Conservation (phyloP, 2,888 invertebrate species). For the Dione juno region DNA sequence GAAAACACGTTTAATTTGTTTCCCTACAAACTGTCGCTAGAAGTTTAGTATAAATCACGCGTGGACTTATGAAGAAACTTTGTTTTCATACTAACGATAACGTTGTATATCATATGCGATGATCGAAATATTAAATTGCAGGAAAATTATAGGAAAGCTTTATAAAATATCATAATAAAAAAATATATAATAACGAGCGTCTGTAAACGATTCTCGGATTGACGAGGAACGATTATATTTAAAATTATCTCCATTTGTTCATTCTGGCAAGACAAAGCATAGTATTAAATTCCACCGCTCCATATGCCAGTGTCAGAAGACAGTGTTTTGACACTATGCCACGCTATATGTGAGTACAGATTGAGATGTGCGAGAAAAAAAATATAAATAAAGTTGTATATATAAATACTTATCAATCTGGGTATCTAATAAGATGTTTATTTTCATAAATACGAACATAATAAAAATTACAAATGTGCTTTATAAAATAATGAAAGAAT, state of each 20-base stretch:
- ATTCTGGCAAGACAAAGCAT: no score
- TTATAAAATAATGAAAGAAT: slow-evolving; percentile 28
- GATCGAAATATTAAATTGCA: neutral
- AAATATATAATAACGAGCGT: no score
- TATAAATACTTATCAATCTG: no score
- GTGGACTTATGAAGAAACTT: neutral
- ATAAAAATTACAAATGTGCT: slow-evolving; percentile 15
- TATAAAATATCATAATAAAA: neutral
- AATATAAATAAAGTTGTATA: no score
- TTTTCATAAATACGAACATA: neutral
- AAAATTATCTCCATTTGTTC: no score
- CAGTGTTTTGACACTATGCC: no score
- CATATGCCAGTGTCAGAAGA: no score
- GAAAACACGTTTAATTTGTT: neutral
- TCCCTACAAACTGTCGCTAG: neutral
- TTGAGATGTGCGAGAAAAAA: no score
- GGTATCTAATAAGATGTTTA: slow-evolving; percentile 4
- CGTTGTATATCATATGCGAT: neutral
- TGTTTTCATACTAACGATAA: neutral
- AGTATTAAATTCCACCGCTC: no score
- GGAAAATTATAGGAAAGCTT: neutral
- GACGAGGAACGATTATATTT: no score
- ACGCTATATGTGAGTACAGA: no score
- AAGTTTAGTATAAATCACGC: slow-evolving; percentile 3
- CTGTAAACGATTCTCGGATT: no score